phyloP scores from a whole-genome alignment of 2,888 invertebrate species.

The Pyrochroa serraticornis region DNA sequence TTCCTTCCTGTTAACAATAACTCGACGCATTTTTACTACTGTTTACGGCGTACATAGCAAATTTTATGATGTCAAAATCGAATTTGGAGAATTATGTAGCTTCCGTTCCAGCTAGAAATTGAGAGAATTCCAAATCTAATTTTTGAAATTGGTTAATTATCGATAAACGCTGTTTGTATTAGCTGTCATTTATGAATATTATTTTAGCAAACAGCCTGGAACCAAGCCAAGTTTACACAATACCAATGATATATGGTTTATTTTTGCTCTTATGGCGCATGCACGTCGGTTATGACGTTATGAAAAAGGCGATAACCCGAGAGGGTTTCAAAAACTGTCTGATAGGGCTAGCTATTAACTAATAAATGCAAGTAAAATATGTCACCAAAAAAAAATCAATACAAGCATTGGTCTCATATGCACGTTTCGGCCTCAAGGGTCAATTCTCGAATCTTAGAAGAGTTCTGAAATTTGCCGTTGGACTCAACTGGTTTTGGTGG shows the following conservation, averaged over 20 bases:
- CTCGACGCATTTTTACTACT: background rate
- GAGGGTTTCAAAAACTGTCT: too few relatives aligned
- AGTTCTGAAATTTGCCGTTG: too few relatives aligned
- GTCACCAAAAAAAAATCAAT: too few relatives aligned
- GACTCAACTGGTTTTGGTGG: too few relatives aligned
- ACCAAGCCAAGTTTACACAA: constrained; percentile 15
- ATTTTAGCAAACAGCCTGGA: constrained; percentile 20
- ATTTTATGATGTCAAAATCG: background rate
- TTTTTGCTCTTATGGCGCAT: constrained; percentile 10
- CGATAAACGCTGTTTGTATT: background rate
- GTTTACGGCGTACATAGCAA: too few relatives aligned
- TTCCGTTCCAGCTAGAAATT: background rate
- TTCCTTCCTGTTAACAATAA: background rate
- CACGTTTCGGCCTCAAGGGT: too few relatives aligned
- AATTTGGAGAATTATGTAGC: background rate
- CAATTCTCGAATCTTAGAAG: too few relatives aligned
- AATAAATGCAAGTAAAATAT: too few relatives aligned
- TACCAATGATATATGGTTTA: constrained; percentile 16
- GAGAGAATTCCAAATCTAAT: too few relatives aligned
- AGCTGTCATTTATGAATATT: constrained; percentile 16
- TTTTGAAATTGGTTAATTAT: background rate
- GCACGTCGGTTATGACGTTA: constrained; percentile 13
- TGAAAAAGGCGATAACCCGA: background rate
- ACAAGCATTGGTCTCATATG: too few relatives aligned
- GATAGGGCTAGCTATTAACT: too few relatives aligned